phyloP scores from a whole-genome alignment of 2,888 invertebrate genomes.

The Oeneis ivallda region DNA sequence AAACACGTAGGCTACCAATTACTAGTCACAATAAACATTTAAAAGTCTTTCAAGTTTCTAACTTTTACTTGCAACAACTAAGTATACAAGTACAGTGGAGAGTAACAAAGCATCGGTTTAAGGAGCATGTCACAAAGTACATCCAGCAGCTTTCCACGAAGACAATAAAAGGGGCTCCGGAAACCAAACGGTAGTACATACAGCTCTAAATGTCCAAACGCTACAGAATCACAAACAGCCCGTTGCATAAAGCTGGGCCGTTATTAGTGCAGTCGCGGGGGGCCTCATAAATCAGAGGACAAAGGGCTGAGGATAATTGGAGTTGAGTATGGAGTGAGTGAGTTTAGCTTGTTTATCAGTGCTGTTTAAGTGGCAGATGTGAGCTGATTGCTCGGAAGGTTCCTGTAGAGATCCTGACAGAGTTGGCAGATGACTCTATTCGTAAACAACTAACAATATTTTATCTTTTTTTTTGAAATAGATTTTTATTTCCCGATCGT shows the following conservation, averaged over 20 bases:
- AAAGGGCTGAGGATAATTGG: constrained; percentile 34
- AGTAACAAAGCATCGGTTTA: constrained; percentile 15
- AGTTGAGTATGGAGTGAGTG: constrained; percentile 26
- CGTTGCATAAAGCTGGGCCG: constrained; percentile 34
- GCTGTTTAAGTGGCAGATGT: constrained; percentile 22
- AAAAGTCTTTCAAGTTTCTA: constrained; percentile 1
- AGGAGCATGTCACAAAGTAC: constrained; percentile 10
- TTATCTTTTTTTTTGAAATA: background rate
- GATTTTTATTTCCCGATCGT: background rate
- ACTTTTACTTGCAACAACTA: constrained; percentile 13
- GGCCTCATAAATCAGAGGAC: constrained; percentile 52
- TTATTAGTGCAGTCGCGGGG: constrained; percentile 42
- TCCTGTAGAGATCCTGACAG: background rate
- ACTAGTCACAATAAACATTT: background rate
- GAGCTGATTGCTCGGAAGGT: background rate
- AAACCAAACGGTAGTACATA: constrained; percentile 58
- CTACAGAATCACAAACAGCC: constrained; percentile 17
- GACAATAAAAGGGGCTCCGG: constrained; percentile 50
- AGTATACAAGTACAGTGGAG: constrained; percentile 9
- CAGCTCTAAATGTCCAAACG: constrained; percentile 11
- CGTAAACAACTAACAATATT: background rate
- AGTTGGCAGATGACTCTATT: constrained; percentile 10
- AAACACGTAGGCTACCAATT: constrained; percentile 3
- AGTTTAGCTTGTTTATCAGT: constrained; percentile 15
- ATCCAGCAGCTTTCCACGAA: constrained; percentile 56